A percentile compares a stretch with the other conserved stretches of the same genome.
phyloP scores from a whole-genome alignment of 2,888 invertebrate genomes.

The Ligdia adustata region DNA sequence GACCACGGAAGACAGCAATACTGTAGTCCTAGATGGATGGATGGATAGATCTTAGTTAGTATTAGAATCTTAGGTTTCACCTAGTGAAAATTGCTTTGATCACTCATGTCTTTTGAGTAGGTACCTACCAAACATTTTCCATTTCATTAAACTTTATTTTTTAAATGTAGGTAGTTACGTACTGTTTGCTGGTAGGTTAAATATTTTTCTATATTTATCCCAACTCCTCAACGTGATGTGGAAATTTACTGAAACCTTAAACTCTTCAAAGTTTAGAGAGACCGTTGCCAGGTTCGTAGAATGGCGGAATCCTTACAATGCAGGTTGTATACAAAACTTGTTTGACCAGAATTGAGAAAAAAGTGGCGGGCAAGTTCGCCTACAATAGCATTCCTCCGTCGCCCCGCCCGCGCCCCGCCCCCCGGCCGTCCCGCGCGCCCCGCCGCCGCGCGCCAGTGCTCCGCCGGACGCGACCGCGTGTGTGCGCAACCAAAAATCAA shows the following conservation, averaged over 20 bases:
- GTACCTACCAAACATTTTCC: too few relatives aligned
- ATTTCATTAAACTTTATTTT: too few relatives aligned
- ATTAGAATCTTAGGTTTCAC: too few relatives aligned
- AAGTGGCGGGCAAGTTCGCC: constrained; percentile 83
- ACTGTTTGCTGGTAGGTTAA: too few relatives aligned
- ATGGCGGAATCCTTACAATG: constrained; percentile 83
- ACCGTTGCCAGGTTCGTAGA: constrained; percentile 74
- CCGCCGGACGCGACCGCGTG: constrained; percentile 70
- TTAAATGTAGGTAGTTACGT: too few relatives aligned
- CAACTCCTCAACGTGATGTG: constrained; percentile 1
- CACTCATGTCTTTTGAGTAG: too few relatives aligned
- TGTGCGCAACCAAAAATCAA: constrained; percentile 40
- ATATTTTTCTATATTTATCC: too few relatives aligned
- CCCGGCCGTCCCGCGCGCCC: constrained; percentile 50
- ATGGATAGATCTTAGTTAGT: too few relatives aligned
- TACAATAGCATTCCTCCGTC: constrained; percentile 80
- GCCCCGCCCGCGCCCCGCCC: constrained; percentile 71
- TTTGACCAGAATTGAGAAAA: constrained; percentile 82
- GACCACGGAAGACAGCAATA: too few relatives aligned
- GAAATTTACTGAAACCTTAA: constrained; percentile 53
- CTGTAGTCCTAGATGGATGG: too few relatives aligned
- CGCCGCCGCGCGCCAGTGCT: constrained; percentile 54
- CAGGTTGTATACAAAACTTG: constrained; percentile 83
- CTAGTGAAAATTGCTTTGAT: too few relatives aligned
- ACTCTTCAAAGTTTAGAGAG: constrained; percentile 65